Conservation (phyloP, 2,888 invertebrate genomes). For the Eulithis testata region DNA sequence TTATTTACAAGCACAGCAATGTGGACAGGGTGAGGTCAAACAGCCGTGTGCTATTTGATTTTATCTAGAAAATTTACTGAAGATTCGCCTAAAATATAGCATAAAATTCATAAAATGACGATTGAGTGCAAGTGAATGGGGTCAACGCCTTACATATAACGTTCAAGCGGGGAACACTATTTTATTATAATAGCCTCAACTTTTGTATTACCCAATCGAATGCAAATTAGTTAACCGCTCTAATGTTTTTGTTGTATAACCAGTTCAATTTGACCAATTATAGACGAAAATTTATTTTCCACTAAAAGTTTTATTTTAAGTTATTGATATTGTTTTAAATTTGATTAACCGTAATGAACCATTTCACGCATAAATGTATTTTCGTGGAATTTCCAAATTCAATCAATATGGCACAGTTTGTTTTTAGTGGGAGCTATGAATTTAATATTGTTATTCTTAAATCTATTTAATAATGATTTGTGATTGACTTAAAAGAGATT, state of each 20-base stretch:
- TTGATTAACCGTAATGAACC: not conserved
- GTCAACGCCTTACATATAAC: constrained; percentile 36
- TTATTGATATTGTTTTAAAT: constrained; percentile 1
- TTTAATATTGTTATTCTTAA: no score
- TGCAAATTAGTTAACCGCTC: constrained; percentile 36
- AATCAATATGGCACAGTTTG: not conserved
- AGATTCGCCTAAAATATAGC: not conserved
- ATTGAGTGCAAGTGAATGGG: not conserved
- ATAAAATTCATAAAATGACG: not conserved
- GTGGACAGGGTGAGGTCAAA: no score
- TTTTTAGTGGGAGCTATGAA: no score
- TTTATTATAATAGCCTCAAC: constrained; percentile 36
- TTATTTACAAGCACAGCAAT: not conserved
- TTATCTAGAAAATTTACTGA: no score
- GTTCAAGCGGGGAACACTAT: constrained; percentile 41
- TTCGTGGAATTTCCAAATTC: not conserved
- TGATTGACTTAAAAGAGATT: no score
- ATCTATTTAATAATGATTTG: no score
- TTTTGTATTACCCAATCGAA: constrained; percentile 32
- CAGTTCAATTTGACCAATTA: constrained; percentile 34
- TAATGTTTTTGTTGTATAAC: constrained; percentile 30
- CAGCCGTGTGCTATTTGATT: no score
- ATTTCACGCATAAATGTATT: not conserved
- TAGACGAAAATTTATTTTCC: constrained; percentile 18
- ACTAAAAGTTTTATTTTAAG: constrained; percentile 12